A percentile compares a stretch with the other conserved stretches of the same genome.
Conservation (phyloP, 2,797 vertebrate genomes). For the Acanthornis magna region DNA sequence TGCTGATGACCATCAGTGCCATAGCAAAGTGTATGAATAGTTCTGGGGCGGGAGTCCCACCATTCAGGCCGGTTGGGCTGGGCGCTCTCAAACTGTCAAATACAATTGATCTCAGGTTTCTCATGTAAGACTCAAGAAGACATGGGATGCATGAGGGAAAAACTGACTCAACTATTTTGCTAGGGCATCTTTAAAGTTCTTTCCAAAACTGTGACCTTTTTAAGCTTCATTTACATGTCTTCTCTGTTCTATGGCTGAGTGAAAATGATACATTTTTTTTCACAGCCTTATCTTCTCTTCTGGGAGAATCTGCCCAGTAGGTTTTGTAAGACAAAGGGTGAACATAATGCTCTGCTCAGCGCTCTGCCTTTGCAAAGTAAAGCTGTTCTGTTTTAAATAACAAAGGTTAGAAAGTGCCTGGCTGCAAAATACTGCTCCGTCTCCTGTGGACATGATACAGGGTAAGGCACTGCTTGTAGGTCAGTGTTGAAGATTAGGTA, state of each 20-base stretch:
- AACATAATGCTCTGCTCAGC: neutral
- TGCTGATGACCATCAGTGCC: neutral
- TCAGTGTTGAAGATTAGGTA: neutral
- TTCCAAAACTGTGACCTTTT: neutral
- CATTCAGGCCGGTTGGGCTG: neutral
- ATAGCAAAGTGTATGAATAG: neutral
- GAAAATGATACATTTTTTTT: neutral
- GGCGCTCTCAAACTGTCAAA: conserved; percentile 28
- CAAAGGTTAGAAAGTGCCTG: neutral
- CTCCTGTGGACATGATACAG: neutral
- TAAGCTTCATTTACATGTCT: neutral
- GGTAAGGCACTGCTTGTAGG: neutral
- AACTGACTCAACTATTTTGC: neutral
- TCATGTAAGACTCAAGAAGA: neutral
- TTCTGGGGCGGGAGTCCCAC: neutral
- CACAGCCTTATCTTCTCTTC: neutral
- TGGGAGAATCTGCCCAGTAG: neutral
- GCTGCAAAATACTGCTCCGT: neutral
- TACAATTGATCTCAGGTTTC: neutral
- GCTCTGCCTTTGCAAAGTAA: neutral
- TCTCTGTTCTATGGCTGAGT: neutral
- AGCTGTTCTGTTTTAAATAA: neutral
- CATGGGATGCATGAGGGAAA: neutral
- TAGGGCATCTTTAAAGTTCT: neutral
- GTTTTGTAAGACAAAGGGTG: neutral